Evolutionary conservation across 2,797 vertebrate species (phyloP).

Genomic region (Eulemur mongoz): DNA sequence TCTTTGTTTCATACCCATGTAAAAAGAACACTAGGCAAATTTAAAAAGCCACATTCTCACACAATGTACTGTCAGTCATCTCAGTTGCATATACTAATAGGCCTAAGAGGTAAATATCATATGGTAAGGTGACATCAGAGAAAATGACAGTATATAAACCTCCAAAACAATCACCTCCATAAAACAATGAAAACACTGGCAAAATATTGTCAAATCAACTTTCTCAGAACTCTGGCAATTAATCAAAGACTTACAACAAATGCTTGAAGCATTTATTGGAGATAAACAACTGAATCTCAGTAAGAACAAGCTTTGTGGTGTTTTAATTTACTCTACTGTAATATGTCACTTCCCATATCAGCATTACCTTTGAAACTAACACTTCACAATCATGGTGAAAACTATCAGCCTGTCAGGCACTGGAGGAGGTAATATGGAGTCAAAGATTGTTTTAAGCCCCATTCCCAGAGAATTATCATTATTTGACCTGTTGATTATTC

Average conservation of each 20-base stretch:
- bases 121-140: neutral
- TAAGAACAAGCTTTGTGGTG: neutral
- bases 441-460: neutral
- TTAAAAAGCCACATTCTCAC: neutral
- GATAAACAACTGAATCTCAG: neutral
- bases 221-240: neutral
- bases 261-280: neutral
- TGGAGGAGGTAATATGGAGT: neutral
- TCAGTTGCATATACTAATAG: neutral
- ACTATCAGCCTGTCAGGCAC: neutral
- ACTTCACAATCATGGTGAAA: neutral
- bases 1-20: neutral
- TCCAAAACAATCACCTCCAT: neutral
- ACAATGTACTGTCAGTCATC: neutral
- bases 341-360: neutral
- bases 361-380: neutral
- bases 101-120: neutral
- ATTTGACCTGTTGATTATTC: neutral
- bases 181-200: neutral
- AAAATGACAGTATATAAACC: neutral
- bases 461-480: neutral
- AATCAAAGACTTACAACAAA: neutral
- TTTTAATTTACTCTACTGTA: conserved; percentile 25
- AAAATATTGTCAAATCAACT: neutral
- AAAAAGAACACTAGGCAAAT: neutral